Conservation (phyloP, 1,140 invertebrate species). For the Palaemon carinicauda region DNA sequence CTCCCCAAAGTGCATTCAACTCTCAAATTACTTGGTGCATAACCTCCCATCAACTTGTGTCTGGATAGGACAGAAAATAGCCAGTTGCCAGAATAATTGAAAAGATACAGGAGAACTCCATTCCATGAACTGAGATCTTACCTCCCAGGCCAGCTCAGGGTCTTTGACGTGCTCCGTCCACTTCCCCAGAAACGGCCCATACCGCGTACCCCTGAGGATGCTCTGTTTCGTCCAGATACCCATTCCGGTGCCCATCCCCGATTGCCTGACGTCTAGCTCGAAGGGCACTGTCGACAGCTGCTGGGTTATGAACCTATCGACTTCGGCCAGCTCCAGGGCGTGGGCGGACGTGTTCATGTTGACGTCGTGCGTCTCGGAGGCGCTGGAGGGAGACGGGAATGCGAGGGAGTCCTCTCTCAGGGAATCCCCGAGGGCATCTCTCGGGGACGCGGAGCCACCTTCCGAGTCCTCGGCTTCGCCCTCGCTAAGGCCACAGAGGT, state of each 20-base stretch:
- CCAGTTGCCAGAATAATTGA: too few relatives aligned
- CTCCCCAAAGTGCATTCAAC: too few relatives aligned
- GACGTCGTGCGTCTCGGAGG: constrained; percentile 20
- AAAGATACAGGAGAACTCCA: too few relatives aligned
- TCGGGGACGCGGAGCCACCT: constrained; percentile 31
- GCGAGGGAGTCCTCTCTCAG: too few relatives aligned
- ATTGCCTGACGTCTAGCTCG: constrained; percentile 68
- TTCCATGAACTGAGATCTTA: constrained; percentile 66
- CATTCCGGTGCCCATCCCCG: constrained; percentile 58
- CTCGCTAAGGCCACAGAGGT: constrained; percentile 45
- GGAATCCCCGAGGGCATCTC: background rate
- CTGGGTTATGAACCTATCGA: constrained; percentile 47
- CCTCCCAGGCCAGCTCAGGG: constrained; percentile 77
- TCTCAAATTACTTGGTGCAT: too few relatives aligned
- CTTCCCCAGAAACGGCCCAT: constrained; percentile 77
- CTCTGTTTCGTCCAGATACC: constrained; percentile 70
- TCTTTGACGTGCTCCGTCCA: constrained; percentile 73
- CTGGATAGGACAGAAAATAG: too few relatives aligned
- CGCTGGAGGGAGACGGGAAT: constrained; percentile 7
- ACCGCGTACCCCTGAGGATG: constrained; percentile 72
- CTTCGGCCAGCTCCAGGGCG: constrained; percentile 35
- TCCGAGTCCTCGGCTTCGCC: constrained; percentile 23
- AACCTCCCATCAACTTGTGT: too few relatives aligned
- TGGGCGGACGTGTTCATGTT: constrained; percentile 24
- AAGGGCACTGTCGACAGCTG: constrained; percentile 62